A percentile compares a stretch with the other conserved stretches of the same genome.
phyloP scores from a whole-genome alignment of 2,888 invertebrate genomes.

The Cephus rjabovi region DNA sequence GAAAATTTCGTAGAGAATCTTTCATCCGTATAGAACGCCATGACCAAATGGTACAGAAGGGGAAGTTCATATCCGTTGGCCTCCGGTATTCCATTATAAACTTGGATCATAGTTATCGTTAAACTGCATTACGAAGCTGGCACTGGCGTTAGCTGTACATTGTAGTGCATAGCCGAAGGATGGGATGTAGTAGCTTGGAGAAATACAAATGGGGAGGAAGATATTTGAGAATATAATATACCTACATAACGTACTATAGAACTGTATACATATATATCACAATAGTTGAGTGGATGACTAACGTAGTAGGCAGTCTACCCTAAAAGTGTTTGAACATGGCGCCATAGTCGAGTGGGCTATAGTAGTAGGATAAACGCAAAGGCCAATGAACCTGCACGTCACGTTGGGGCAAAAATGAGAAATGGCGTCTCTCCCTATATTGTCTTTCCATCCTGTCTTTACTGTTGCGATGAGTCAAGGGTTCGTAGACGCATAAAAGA shows the following conservation, averaged over 20 bases:
- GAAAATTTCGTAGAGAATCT: conserved; percentile 20
- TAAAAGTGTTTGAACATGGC: neutral
- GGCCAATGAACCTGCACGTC: neutral
- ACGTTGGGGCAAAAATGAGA: neutral
- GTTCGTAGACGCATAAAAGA: neutral
- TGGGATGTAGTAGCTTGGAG: neutral
- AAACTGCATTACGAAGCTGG: conserved; percentile 27
- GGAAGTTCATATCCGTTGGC: conserved; percentile 7
- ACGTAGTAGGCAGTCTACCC: neutral
- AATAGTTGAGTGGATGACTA: neutral
- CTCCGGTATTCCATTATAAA: conserved; percentile 31
- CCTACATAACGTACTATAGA: neutral
- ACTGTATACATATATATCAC: neutral
- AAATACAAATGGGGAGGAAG: neutral
- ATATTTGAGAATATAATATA: neutral
- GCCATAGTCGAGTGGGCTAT: neutral
- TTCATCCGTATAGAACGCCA: conserved; percentile 2
- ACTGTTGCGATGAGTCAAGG: neutral
- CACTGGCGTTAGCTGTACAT: neutral
- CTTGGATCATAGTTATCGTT: conserved; percentile 29
- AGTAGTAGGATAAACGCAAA: neutral
- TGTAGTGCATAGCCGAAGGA: neutral
- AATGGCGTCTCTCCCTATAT: neutral
- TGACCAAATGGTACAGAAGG: neutral
- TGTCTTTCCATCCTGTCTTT: neutral